Evolutionary conservation across 64 coral and sea anemone genomes (phyloP).

Genomic region (Trachythela sp.): DNA sequence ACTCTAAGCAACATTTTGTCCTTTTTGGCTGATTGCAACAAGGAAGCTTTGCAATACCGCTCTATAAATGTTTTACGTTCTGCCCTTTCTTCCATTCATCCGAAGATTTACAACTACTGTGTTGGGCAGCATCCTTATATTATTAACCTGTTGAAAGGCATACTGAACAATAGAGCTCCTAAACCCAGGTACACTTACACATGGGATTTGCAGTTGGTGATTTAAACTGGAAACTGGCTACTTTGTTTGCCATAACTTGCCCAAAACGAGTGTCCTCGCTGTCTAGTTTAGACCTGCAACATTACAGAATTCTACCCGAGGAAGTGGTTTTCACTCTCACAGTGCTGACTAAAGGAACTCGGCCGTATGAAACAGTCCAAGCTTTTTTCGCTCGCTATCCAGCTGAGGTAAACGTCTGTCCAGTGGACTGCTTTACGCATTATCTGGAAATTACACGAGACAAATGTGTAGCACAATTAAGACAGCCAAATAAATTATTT

Average conservation of each 20-base stretch:
- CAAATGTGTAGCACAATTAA: background rate
- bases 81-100: constrained; percentile 14
- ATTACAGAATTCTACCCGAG: background rate
- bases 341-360: background rate
- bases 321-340: constrained; percentile 12
- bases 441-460: background rate
- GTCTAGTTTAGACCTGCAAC: constrained; percentile 3
- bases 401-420: constrained; percentile 7
- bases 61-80: constrained; percentile 33
- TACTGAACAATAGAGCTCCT: background rate
- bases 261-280: constrained; percentile 2
- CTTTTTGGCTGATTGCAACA: constrained; percentile 5
- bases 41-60: background rate
- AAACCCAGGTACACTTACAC: background rate
- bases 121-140: constrained; percentile 28
- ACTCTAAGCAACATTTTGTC: constrained; percentile 2
- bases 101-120: background rate
- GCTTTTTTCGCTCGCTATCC: constrained; percentile 21
- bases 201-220: background rate
- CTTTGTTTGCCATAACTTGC: background rate
- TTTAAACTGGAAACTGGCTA: background rate
- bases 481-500: background rate
- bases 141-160: constrained; percentile 16
- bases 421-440: constrained; percentile 7
- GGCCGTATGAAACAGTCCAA: background rate